These are phyloP conservation scores for Holacanthella duospinosa DNA, from an alignment of 2,888 invertebrate genomes.

Conservation along the genomic window DNA sequence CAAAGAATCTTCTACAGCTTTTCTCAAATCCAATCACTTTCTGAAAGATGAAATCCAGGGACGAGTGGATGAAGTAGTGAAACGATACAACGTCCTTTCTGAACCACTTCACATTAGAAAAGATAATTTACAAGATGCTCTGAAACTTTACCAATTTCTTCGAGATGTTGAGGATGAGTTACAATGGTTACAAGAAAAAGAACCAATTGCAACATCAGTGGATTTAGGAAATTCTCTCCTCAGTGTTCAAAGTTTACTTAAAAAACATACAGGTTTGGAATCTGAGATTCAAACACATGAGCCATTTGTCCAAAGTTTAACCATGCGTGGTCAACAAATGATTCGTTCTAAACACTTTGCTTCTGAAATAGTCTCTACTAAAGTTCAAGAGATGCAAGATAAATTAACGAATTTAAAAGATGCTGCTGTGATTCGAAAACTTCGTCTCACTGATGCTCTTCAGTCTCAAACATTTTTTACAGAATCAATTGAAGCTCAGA, in stretches of 20 bases:
- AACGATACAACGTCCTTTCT: constrained; percentile 63
- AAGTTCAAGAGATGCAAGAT: constrained; percentile 57
- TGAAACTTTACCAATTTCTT: constrained; percentile 74
- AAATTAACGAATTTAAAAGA: constrained; percentile 61
- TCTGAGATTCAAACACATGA: constrained; percentile 80
- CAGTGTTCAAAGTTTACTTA: constrained; percentile 71
- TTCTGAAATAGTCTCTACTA: constrained; percentile 57
- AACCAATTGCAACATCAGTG: constrained; percentile 56
- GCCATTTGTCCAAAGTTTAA: constrained; percentile 63
- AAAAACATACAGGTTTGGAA: constrained; percentile 86
- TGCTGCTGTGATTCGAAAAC: constrained; percentile 57
- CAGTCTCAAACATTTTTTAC: constrained; percentile 80
- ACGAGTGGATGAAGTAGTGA: constrained; percentile 56
- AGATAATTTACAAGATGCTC: constrained; percentile 85
- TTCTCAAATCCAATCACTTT: constrained; percentile 72
- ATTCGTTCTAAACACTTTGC: constrained; percentile 78
- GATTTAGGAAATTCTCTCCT: constrained; percentile 51
- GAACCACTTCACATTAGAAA: constrained; percentile 83
- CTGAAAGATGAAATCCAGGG: constrained; percentile 75
- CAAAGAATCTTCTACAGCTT: constrained; percentile 66
- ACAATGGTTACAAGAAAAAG: constrained; percentile 75
- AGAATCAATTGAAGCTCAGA: constrained; percentile 78
- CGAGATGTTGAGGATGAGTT: constrained; percentile 87
- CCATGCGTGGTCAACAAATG: constrained; percentile 65
- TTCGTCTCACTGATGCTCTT: constrained; percentile 65